These are phyloP conservation scores for Seriola quinqueradiata DNA, from an alignment of 2,113 vertebrate genomes.

Conservation along the genomic window DNA sequence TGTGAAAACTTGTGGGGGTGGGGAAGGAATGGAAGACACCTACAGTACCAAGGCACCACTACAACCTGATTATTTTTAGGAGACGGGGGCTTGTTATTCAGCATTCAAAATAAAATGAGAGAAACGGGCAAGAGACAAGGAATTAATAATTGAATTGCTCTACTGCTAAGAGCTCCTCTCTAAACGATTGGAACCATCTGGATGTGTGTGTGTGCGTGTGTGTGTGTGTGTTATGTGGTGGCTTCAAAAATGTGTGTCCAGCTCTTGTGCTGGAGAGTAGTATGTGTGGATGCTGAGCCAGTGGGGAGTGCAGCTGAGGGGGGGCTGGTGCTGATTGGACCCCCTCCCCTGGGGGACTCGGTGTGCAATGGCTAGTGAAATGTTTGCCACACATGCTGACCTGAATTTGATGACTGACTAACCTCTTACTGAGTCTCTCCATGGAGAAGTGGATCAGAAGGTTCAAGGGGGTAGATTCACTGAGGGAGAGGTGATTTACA, in stretches of 20 bases:
- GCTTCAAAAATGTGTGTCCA: neutral
- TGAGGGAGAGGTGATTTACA: constrained; percentile 33
- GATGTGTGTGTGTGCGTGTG: neutral
- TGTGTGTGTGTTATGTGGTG: neutral
- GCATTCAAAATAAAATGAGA: neutral
- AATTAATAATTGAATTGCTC: neutral
- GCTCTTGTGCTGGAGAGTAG: neutral
- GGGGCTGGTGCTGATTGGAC: constrained; percentile 47
- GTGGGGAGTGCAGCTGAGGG: constrained; percentile 15
- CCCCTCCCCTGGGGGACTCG: constrained; percentile 22
- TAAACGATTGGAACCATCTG: neutral
- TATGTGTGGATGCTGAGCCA: constrained; percentile 9
- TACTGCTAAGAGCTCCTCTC: neutral
- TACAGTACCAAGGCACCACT: neutral
- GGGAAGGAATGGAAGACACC: neutral
- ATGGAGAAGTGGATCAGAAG: constrained; percentile 42
- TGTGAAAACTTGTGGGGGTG: neutral
- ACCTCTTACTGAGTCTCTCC: constrained; percentile 35
- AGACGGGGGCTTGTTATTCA: neutral
- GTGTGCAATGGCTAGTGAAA: constrained; percentile 60
- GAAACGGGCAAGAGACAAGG: neutral
- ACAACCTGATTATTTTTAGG: neutral
- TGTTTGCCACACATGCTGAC: constrained; percentile 54
- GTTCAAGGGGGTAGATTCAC: constrained; percentile 30
- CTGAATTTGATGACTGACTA: constrained; percentile 58